A percentile compares a stretch with the other conserved stretches of the same genome.
Evolutionary conservation across 2,113 vertebrate species (phyloP).

Genomic region (Promerops cafer): DNA sequence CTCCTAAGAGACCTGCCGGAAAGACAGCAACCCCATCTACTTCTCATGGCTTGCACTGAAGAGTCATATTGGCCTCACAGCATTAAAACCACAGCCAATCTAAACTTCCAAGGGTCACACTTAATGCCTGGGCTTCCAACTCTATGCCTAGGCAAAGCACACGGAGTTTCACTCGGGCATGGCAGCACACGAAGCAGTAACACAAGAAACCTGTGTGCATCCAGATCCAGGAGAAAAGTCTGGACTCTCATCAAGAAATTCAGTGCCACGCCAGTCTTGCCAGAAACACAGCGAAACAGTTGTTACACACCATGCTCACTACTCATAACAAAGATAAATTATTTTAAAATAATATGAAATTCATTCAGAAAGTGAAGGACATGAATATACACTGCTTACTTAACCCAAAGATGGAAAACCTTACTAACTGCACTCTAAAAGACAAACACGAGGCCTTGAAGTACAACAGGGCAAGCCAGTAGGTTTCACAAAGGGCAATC

Average conservation of each 20-base stretch:
- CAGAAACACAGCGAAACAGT: neutral
- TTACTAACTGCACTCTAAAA: neutral
- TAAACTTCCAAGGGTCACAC: neutral
- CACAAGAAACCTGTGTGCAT: accelerated
- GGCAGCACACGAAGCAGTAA: neutral
- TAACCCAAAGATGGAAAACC: neutral
- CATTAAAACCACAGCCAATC: neutral
- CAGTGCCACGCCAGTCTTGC: neutral
- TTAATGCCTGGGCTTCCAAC: neutral
- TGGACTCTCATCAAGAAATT: neutral
- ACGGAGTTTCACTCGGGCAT: neutral
- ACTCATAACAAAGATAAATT: neutral
- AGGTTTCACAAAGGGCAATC: neutral
- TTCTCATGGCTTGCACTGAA: neutral
- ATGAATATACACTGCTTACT: neutral
- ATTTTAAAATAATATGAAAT: neutral
- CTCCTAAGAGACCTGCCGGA: neutral
- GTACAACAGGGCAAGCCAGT: neutral
- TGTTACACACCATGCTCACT: neutral
- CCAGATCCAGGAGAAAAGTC: neutral
- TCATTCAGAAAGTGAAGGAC: neutral
- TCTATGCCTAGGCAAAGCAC: neutral
- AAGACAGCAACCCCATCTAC: neutral
- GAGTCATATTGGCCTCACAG: neutral
- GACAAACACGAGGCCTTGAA: neutral